Conservation (phyloP, 2,797 vertebrate genomes). For the Chloroceryle amazona region DNA sequence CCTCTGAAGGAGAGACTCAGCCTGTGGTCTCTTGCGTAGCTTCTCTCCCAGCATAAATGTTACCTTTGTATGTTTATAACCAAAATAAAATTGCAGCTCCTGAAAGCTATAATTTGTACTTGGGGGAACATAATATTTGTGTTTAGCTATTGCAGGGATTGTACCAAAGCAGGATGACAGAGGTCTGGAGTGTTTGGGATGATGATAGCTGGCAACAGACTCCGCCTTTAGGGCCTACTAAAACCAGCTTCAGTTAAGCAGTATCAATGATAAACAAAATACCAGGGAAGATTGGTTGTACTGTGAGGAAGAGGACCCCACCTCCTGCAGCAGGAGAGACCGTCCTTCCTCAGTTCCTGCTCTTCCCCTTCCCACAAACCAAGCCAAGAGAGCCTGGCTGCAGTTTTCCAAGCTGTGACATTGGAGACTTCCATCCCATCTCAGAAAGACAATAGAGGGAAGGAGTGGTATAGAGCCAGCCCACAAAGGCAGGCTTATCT, state of each 20-base stretch:
- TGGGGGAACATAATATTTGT: slow-evolving; percentile 20
- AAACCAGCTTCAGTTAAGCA: not conserved
- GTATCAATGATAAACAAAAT: not conserved
- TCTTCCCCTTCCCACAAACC: not conserved
- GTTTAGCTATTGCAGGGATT: slow-evolving; percentile 7
- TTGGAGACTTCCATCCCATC: not conserved
- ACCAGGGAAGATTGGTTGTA: not conserved
- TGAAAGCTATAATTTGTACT: slow-evolving; percentile 25
- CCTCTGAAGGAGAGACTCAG: not conserved
- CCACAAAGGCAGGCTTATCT: slow-evolving; percentile 1
- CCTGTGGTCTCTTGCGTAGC: not conserved
- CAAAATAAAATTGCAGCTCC: slow-evolving; percentile 37
- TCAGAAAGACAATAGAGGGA: slow-evolving; percentile 48
- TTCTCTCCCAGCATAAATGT: slow-evolving; percentile 9
- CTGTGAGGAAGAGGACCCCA: not conserved
- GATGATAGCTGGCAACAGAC: not conserved
- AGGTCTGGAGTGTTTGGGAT: slow-evolving; percentile 21
- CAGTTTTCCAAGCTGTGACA: not conserved
- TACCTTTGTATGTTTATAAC: slow-evolving; percentile 33
- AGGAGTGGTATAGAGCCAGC: not conserved
- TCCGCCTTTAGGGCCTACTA: not conserved
- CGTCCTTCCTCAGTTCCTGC: not conserved
- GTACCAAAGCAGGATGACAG: not conserved
- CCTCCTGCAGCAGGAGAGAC: not conserved
- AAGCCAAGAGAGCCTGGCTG: not conserved